phyloP scores from a whole-genome alignment of 2,113 vertebrate species.

The Apus apus region DNA sequence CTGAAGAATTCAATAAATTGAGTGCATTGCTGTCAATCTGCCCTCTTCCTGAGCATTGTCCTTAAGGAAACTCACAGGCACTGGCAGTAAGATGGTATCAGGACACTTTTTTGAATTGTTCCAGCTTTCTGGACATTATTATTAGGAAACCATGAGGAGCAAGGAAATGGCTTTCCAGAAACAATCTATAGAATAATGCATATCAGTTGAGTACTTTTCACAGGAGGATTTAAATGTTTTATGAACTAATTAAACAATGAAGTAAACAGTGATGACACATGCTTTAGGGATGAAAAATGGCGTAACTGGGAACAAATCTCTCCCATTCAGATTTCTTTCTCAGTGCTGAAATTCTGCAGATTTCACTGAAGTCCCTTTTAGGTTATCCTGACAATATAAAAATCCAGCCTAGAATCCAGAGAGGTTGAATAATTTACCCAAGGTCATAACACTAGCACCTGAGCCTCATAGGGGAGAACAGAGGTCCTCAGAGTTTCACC shows the following conservation, averaged over 20 bases:
- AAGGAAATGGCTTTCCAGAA: background rate
- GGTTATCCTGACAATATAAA: background rate
- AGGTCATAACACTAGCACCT: background rate
- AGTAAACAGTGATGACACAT: background rate
- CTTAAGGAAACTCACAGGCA: background rate
- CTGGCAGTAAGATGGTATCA: background rate
- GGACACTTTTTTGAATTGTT: background rate
- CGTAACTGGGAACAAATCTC: background rate
- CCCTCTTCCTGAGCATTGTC: background rate
- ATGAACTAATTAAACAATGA: background rate
- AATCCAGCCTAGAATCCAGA: background rate
- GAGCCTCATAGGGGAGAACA: background rate
- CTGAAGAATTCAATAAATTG: accelerated
- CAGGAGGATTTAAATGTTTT: background rate
- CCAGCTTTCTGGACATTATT: background rate
- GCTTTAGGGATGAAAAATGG: background rate
- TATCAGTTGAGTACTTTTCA: background rate
- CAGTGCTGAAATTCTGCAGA: background rate
- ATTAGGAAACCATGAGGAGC: background rate
- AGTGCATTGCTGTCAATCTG: accelerated
- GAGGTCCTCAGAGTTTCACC: background rate
- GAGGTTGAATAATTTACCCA: constrained; percentile 23
- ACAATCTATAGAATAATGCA: background rate
- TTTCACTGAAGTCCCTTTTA: background rate
- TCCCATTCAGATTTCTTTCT: background rate